These are phyloP conservation scores for Anser brachyrhynchus DNA, from an alignment of 2,113 vertebrate genomes.

Conservation along the genomic window DNA sequence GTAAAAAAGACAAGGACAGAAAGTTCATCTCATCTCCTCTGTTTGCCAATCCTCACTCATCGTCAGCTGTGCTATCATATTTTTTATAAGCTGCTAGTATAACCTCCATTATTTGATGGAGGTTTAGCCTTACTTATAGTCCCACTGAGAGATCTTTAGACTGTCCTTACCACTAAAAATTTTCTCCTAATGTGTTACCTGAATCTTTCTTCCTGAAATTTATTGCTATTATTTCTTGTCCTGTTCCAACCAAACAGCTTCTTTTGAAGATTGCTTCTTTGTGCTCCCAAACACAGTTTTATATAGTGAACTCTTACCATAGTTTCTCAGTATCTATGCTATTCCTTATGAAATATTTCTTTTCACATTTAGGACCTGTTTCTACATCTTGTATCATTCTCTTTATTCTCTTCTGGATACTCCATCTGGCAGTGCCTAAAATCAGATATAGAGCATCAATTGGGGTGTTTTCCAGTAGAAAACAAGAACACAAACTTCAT, in stretches of 20 bases:
- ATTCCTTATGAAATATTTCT: neutral
- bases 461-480: neutral
- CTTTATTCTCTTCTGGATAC: neutral
- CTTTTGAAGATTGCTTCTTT: neutral
- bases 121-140: neutral
- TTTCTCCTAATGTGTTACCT: neutral
- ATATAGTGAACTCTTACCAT: neutral
- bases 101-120: rapidly evolving
- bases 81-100: neutral
- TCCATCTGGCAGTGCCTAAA: neutral
- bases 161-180: neutral
- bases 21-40: rapidly evolving
- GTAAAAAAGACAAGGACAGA: neutral
- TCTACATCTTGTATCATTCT: neutral
- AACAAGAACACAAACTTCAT: neutral
- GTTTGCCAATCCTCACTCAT: neutral
- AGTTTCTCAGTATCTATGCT: neutral
- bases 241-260: neutral
- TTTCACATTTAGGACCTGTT: neutral
- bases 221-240: neutral
- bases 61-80: rapidly evolving
- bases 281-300: neutral
- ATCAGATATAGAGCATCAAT: neutral
- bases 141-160: neutral
- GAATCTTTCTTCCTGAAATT: neutral